Conservation (phyloP, 2,797 vertebrate species). For the Protosalanx chinensis region DNA sequence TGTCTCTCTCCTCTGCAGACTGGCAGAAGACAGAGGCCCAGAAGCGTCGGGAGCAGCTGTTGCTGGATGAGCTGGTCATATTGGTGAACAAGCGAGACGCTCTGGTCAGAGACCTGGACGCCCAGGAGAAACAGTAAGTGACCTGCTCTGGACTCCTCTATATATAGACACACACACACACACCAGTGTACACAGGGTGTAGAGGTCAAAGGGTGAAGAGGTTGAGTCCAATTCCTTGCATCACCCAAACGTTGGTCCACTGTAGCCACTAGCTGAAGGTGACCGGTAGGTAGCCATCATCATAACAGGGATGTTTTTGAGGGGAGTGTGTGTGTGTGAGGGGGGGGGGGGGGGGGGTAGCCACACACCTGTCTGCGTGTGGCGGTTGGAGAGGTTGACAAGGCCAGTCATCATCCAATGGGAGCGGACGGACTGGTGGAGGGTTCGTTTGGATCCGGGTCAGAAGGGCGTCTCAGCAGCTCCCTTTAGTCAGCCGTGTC, state of each 20-base stretch:
- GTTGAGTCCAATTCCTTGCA: neutral
- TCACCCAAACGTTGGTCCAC: no score
- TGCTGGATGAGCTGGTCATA: constrained; percentile 94
- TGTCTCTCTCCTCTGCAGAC: constrained; percentile 68
- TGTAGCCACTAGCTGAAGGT: no score
- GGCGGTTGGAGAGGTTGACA: constrained; percentile 11
- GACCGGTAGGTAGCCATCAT: no score
- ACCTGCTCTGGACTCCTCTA: neutral
- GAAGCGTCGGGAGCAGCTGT: constrained; percentile 93
- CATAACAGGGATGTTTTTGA: no score
- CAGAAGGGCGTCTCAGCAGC: constrained; percentile 13
- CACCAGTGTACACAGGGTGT: neutral
- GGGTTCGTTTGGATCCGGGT: no score
- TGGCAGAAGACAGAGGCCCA: constrained; percentile 98
- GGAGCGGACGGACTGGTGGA: constrained; percentile 22
- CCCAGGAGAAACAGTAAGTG: constrained; percentile 97
- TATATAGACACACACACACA: neutral
- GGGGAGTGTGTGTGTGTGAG: no score
- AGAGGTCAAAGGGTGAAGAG: neutral
- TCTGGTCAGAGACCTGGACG: constrained; percentile 92
- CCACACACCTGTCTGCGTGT: constrained; percentile 39
- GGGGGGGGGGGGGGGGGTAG: neutral
- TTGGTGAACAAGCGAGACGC: constrained; percentile 97
- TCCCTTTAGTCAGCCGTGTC: constrained; percentile 25
- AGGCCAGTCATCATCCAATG: constrained; percentile 19